A percentile compares a stretch with the other conserved stretches of the same genome.
Evolutionary conservation across 2,797 vertebrate species (phyloP).

Genomic region (Acridotheres tristis): DNA sequence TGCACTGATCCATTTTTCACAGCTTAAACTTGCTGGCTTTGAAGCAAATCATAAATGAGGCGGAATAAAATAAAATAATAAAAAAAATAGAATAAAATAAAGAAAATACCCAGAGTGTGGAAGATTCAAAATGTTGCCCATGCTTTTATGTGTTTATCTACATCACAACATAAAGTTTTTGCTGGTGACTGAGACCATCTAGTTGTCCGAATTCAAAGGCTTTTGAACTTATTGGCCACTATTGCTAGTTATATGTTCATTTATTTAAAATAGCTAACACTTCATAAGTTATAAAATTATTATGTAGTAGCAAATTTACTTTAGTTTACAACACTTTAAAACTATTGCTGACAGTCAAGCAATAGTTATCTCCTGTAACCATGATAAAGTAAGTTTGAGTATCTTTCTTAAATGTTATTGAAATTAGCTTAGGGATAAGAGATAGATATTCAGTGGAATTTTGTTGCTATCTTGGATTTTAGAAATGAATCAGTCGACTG

Average conservation of each 20-base stretch:
- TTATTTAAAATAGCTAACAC: not conserved
- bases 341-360: not conserved
- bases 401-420: not conserved
- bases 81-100: not conserved
- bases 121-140: not conserved
- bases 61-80: not conserved
- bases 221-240: not conserved
- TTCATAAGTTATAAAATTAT: not conserved
- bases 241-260: not conserved
- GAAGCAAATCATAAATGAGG: not conserved
- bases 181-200: not conserved
- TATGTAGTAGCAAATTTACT: not conserved
- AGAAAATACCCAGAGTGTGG: not conserved
- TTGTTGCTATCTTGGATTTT: not conserved
- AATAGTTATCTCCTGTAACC: not conserved
- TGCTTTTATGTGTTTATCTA: not conserved
- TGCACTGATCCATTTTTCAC: not conserved
- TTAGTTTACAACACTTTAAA: not conserved
- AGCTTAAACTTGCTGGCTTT: not conserved
- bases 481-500: not conserved
- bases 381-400: not conserved
- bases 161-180: rapidly evolving
- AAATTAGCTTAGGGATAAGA: not conserved
- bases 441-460: not conserved
- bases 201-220: not conserved